Evolutionary conservation across 2,888 invertebrate species (phyloP).

Genomic region (Xestobium rufovillosum): DNA sequence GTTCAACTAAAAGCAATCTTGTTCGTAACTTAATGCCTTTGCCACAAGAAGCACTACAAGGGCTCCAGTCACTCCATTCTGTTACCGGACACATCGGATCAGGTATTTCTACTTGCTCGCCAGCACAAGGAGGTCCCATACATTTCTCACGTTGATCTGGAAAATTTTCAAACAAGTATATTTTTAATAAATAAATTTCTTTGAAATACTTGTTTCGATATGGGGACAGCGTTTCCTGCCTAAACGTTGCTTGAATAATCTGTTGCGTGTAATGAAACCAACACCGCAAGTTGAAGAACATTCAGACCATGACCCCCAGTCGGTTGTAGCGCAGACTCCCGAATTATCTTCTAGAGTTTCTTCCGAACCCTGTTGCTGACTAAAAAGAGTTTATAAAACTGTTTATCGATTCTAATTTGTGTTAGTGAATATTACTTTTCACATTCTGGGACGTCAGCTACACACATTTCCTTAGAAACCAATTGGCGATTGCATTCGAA

Average conservation of each 20-base stretch:
- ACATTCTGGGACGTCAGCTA: conserved; percentile 66
- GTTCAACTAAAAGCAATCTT: conserved; percentile 60
- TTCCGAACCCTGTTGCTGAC: too few species aligned
- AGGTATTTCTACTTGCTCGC: conserved; percentile 46
- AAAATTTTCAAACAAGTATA: conserved; percentile 17
- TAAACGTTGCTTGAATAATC: conserved; percentile 66
- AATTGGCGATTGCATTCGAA: conserved; percentile 65
- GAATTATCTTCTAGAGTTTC: conserved; percentile 31
- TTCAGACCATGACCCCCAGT: conserved; percentile 76
- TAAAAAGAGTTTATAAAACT: too few species aligned
- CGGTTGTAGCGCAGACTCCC: conserved; percentile 58
- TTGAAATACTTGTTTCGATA: conserved; percentile 55
- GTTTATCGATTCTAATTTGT: too few species aligned
- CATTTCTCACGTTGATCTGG: conserved; percentile 74
- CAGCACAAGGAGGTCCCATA: conserved; percentile 61
- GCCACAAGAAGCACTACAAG: conserved; percentile 85
- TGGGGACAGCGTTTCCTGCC: conserved; percentile 78
- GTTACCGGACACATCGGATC: conserved; percentile 71
- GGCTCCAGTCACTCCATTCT: conserved; percentile 87
- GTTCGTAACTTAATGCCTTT: conserved; percentile 68
- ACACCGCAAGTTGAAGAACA: conserved; percentile 82
- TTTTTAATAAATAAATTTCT: too few species aligned
- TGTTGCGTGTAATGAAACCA: conserved; percentile 65
- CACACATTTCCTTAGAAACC: conserved; percentile 85
- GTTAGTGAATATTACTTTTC: too few species aligned